phyloP scores from a whole-genome alignment of 1,140 invertebrate genomes.

The Eriocheir sinensis region DNA sequence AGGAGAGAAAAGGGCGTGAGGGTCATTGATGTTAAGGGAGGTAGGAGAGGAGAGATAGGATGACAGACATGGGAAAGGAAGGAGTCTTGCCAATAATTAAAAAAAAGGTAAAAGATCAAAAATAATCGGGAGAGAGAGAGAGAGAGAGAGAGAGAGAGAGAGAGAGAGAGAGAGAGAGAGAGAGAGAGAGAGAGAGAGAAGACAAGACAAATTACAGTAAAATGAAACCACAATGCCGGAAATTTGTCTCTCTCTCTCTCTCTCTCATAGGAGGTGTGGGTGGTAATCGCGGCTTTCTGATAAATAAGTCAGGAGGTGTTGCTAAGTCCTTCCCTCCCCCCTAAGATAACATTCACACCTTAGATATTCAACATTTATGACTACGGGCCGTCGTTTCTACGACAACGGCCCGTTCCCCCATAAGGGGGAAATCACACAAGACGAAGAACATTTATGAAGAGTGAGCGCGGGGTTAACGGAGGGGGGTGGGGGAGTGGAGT shows the following conservation, averaged over 20 bases:
- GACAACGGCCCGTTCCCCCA: not conserved
- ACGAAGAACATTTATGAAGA: not conserved
- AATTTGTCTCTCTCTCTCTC: not conserved
- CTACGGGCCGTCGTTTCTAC: not conserved
- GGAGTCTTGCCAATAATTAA: not conserved
- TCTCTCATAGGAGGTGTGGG: not conserved
- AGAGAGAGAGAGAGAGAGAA: constrained; percentile 4
- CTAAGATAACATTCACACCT: not conserved
- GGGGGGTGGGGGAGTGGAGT: not conserved
- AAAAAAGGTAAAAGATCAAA: not conserved
- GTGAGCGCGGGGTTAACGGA: not conserved
- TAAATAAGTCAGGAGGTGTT: not conserved
- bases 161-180: constrained; percentile 34
- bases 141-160: constrained; percentile 14
- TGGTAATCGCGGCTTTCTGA: not conserved
- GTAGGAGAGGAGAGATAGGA: not conserved
- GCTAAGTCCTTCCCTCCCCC: not conserved
- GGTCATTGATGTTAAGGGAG: not conserved
- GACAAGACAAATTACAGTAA: not conserved
- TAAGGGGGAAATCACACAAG: not conserved
- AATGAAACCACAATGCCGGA: no score
- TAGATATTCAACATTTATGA: constrained; percentile 30
- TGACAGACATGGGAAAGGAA: not conserved
- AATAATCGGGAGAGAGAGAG: not conserved
- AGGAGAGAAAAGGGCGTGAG: not conserved